phyloP scores from a whole-genome alignment of 2,113 vertebrate species.

The Phylloscopus whistleri region DNA sequence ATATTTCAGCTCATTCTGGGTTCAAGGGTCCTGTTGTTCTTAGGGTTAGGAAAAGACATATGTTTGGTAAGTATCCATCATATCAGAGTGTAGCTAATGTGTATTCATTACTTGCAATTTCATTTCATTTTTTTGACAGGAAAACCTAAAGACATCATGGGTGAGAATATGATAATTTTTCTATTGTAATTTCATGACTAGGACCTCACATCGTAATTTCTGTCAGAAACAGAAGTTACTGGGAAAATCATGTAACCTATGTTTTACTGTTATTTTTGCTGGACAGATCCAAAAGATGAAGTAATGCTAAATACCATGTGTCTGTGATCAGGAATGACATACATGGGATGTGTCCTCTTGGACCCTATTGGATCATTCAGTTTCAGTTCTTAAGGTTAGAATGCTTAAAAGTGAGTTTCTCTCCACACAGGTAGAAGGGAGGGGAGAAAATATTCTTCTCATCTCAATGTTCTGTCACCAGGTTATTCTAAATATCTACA shows the following conservation, averaged over 20 bases:
- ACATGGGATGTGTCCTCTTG: neutral
- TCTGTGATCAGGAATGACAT: neutral
- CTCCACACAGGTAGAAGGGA: neutral
- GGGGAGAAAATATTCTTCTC: neutral
- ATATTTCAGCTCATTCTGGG: neutral
- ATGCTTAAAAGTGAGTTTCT: neutral
- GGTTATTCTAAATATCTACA: neutral
- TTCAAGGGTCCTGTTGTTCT: neutral
- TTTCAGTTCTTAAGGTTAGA: neutral
- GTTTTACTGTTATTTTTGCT: neutral
- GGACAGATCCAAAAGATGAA: neutral
- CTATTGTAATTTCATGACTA: neutral
- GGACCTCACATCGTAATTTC: neutral
- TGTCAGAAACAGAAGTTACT: neutral
- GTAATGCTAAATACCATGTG: neutral
- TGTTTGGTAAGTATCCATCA: neutral
- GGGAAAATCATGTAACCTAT: neutral
- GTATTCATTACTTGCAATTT: neutral
- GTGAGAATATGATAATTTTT: neutral
- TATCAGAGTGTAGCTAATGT: neutral
- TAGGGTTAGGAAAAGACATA: neutral
- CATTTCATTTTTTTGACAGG: neutral
- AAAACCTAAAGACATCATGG: neutral
- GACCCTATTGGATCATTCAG: neutral
- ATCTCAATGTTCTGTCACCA: neutral